Percentiles rank a stretch among this genome's conserved stretches.
These are phyloP conservation scores for Chiroxiphia lanceolata DNA, from an alignment of 2,797 vertebrate species.

Conservation along the genomic window DNA sequence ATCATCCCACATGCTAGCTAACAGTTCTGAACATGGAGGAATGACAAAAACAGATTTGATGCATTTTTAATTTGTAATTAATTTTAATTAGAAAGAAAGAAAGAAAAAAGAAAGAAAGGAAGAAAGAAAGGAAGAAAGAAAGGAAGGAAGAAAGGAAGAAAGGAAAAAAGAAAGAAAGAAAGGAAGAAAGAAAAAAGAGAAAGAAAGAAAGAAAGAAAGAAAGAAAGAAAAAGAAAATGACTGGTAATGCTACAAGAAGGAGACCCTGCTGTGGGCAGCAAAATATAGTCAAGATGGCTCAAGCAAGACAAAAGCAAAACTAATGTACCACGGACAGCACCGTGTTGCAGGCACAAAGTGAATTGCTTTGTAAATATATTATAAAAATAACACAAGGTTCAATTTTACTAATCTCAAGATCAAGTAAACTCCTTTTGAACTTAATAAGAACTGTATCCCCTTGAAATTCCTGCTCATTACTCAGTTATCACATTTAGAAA, in stretches of 20 bases:
- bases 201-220: no score
- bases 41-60: background rate
- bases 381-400: background rate
- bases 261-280: background rate
- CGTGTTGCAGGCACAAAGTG: background rate
- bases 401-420: background rate
- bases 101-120: no score
- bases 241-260: background rate
- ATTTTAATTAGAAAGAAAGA: background rate
- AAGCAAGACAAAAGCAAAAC: background rate
- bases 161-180: no score
- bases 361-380: background rate
- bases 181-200: no score
- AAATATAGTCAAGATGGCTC: background rate
- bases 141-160: fast-evolving
- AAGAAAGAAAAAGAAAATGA: background rate
- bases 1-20: background rate
- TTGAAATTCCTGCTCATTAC: conserved; percentile 3
- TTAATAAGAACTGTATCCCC: background rate
- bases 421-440: background rate
- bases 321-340: background rate
- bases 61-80: background rate
- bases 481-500: background rate
- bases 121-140: background rate
- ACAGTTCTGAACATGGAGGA: background rate